Evolutionary conservation across 2,888 invertebrate species (phyloP), one percentile per base, ranked within the genome.

Genomic region (Xestoiulus laeticollis): DNA sequence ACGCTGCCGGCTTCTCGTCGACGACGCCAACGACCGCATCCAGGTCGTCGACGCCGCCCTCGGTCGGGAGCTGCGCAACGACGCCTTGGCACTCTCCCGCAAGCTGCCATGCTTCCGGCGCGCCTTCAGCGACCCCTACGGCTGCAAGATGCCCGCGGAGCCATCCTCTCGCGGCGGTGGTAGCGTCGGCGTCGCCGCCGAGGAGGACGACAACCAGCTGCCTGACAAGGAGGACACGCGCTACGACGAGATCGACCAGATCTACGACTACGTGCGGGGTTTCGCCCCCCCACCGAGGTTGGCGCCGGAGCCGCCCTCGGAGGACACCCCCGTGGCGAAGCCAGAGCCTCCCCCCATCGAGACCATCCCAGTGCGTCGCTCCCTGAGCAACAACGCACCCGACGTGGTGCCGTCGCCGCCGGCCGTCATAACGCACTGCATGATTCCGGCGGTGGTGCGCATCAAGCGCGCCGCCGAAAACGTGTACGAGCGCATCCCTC

Each of bases 211-310:
- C 44, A 48, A 48, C 6, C 48, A 19, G 48, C 12, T 82, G 10
- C 59, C 87, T n/a, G 48, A 88, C 38, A 86, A 87, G 87, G 89
- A 91, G 26, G 96, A 96, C 91, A 97, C 87, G 26, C 85, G 97
- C 91, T 97, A 98, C 92, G 97, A 98, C 90, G 98, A 98, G 92
- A 97, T 98, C 90, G 98, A 98, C 93, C 97, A 98, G 92, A 97
- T 98, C 90, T 98, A 98, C 92, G 97, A 98, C 91, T 98, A 98
- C 92, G 97, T 98, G 0, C 94, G 98, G 89, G 98, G 98, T 0
- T 96, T 98, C 90, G 97, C 97, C 87, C 97, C 97, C 1, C 93
- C 97, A 43, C 97, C 98, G 6, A 96, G 96, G 92, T 19, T 82
- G 89, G 89, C n/a, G 88, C 89, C 19, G 4, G 48, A 53, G n/a